phyloP scores from a whole-genome alignment of 2,797 vertebrate species.

The Cheirogaleus major region DNA sequence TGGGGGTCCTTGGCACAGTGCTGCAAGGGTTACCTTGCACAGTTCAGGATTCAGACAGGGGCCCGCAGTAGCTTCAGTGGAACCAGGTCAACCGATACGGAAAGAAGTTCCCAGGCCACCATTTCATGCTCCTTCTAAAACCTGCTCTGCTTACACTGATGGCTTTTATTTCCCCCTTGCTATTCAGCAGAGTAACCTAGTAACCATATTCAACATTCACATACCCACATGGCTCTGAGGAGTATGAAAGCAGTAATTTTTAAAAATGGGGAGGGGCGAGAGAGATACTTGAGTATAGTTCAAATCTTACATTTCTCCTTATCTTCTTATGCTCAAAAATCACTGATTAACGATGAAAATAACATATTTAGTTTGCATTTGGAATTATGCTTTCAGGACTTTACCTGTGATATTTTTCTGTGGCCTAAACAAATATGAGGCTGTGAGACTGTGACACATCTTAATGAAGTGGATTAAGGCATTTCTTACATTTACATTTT shows the following conservation, averaged over 20 bases:
- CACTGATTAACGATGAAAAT: background rate
- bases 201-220: background rate
- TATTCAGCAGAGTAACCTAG: background rate
- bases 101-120: background rate
- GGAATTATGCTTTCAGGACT: background rate
- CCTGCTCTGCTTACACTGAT: background rate
- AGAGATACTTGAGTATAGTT: background rate
- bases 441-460: background rate
- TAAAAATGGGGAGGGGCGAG: background rate
- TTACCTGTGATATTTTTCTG: constrained; percentile 27
- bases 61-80: background rate
- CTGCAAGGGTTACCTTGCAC: background rate
- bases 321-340: constrained; percentile 41
- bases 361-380: constrained; percentile 19
- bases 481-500: constrained; percentile 58
- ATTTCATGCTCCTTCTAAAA: background rate
- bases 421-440: constrained; percentile 32
- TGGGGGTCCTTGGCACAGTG: accelerated
- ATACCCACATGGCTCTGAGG: background rate
- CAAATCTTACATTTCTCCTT: background rate
- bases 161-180: background rate
- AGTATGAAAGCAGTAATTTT: background rate
- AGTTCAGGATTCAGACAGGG: background rate
- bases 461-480: constrained; percentile 48
- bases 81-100: accelerated